Base-by-base conservation (phyloP, 2,888 invertebrate species). In the Clistopyga incitator region DNA sequence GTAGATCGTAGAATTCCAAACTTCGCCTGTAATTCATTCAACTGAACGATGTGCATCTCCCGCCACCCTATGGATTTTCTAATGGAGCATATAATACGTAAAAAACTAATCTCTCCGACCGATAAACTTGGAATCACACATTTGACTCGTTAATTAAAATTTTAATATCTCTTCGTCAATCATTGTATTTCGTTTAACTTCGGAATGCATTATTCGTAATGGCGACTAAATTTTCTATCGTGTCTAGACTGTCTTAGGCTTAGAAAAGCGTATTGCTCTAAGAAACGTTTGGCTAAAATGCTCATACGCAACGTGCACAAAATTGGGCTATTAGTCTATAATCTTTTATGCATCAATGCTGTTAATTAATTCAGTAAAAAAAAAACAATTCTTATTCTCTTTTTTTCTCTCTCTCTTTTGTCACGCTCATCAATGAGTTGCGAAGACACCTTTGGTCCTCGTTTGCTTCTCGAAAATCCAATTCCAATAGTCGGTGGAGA, bases 1-100 rank as follows among this genome's bases (percentile, higher is more conserved):
- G 94, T 87, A 98, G 96, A 92, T 98, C 98, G 93, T 96, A 96
- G 89, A 98, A 97, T 80, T 96, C 96, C 89, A 98, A 94, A 85
- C 97, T 97, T 68, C 95, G 95, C 91, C 96, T 96, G 81, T 68
- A 84, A 85, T 71, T 78, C 71, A 68, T 78, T 23, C 34, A 29
- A 54, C 47, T 75, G 74, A 80, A 68, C 78, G 56, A 74, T 65
- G 68, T 72, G 77, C 52, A 70, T 64, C 34, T 74, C 38, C 64
- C 61, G 29, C 56, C 38, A 71, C 70, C 68, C 70, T 78, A 81
- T 64, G 54, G 70, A 75, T 54, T 29, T 70, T 71, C 84, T 84
- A 81, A 15, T 50, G 6, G n/a, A 75, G 20, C 61, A 74, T 65
- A 78, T 13, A 52, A 67, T 47, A 29, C 67, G 18, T 38, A 42